Evolutionary conservation across 2,888 invertebrate genomes (phyloP).

Genomic region (Drosophila nr. medialis): DNA sequence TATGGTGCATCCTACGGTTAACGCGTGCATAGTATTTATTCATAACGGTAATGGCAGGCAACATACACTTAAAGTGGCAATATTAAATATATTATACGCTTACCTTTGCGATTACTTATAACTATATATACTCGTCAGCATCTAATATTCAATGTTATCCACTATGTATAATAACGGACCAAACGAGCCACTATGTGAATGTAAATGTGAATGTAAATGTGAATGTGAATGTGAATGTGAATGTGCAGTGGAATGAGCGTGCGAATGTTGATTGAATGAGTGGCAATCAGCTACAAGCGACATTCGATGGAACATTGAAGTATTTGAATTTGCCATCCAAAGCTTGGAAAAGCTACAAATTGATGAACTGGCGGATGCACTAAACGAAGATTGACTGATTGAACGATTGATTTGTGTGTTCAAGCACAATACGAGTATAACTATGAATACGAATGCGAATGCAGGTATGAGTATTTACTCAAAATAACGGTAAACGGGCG

Average conservation of each 20-base stretch:
- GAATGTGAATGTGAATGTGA: constrained; percentile 2
- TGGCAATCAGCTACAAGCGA: constrained; percentile 27
- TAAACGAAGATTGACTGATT: not conserved
- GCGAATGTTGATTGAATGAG: constrained; percentile 8
- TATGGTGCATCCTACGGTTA: constrained; percentile 24
- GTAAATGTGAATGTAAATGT: not conserved
- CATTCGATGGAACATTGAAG: constrained; percentile 32
- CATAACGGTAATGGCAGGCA: constrained; percentile 15
- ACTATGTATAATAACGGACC: constrained; percentile 28
- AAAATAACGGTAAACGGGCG: constrained; percentile 34
- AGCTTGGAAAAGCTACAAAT: constrained; percentile 23
- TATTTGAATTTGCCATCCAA: constrained; percentile 1
- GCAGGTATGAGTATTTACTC: constrained; percentile 21
- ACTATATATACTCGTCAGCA: constrained; percentile 1
- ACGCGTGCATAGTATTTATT: constrained; percentile 35
- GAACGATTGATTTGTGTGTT: not conserved
- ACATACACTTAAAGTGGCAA: constrained; percentile 2
- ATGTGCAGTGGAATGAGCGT: constrained; percentile 5
- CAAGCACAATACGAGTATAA: constrained; percentile 1
- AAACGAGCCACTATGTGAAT: constrained; percentile 23
- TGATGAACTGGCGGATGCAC: constrained; percentile 27
- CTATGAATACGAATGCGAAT: constrained; percentile 3
- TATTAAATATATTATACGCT: constrained; percentile 33
- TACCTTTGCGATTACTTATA: constrained; percentile 37
- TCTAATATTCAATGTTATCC: constrained; percentile 14